Conservation (phyloP, 1,140 invertebrate genomes). For the Armadillidium nasatum region DNA sequence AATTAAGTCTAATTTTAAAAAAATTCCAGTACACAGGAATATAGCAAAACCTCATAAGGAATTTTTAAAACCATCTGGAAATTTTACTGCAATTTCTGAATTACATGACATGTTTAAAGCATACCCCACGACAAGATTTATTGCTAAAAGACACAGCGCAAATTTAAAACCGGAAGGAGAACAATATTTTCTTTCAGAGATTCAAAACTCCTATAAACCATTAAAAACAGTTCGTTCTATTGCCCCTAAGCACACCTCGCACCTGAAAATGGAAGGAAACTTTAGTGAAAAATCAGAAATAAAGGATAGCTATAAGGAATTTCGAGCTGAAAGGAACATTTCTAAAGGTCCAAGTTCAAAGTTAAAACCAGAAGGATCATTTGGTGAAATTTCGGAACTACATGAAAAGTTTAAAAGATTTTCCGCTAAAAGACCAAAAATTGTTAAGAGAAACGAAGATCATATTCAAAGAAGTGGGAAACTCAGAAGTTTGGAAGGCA, state of each 20-base stretch:
- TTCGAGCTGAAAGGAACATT: constrained; percentile 6
- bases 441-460: constrained; percentile 30
- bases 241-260: not conserved
- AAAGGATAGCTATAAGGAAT: constrained; percentile 11
- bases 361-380: constrained; percentile 22
- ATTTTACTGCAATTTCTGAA: constrained; percentile 19
- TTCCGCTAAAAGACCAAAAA: constrained; percentile 21
- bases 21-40: constrained; percentile 1
- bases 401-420: constrained; percentile 29
- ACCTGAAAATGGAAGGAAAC: constrained; percentile 19
- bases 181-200: not conserved
- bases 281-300: constrained; percentile 22
- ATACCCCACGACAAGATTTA: not conserved
- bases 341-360: constrained; percentile 16
- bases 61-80: constrained; percentile 6
- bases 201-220: not conserved
- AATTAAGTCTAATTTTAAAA: constrained; percentile 16
- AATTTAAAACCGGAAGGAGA: constrained; percentile 21
- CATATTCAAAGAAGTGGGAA: not conserved
- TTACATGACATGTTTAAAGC: constrained; percentile 19
- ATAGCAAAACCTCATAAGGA: constrained; percentile 20
- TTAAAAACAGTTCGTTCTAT: not conserved
- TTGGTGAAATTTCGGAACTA: constrained; percentile 23
- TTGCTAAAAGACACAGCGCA: constrained; percentile 16
- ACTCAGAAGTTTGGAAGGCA: not conserved